Base-by-base conservation (phyloP, 2,888 invertebrate species). In the Erynnis tages region DNA sequence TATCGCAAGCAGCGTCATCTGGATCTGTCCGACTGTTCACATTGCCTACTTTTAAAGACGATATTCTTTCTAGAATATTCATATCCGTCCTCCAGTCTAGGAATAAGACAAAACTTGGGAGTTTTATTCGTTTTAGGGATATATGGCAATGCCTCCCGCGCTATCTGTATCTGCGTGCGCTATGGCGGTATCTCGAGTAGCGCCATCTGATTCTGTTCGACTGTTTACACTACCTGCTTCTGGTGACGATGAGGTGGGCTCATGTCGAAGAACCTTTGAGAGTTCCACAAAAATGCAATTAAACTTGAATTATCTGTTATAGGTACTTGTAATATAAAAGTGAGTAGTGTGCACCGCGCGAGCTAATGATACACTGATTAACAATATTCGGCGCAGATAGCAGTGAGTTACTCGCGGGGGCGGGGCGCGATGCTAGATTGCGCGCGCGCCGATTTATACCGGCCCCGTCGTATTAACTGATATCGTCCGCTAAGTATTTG, bases 311-410 rank as follows among this genome's bases (percentile, higher is more conserved):
- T n/a, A n/a, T n/a, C n/a, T n/a, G n/a, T n/a, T n/a, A n/a, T n/a
- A n/a, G n/a, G n/a, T n/a, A n/a, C n/a, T n/a, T n/a, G n/a, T 44
- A 23, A n/a, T n/a, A n/a, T n/a, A 41, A 56, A 56, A 25, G 25
- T 68, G 49, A 27, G 54, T 67, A 69, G 79, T 85, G 82, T 79
- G 75, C 57, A 61, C 57, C 63, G 59, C 62, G 59, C 65, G 61
- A 76, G 79, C 81, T 88, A 88, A 88, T 89, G 87, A 88, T 88
- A 80, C 85, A 79, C 83, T 87, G 88, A 89, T 89, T 89, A 88
- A 89, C 87, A 88, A 88, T 88, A 89, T 89, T 89, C 87, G 88
- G 88, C 81, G 73, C 66, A 80, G 87, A 87, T 88, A 87, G 79
- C 76, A 76, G 75, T 84, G 85, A 87, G 80, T 87, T 87, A 87